A percentile compares a stretch with the other conserved stretches of the same genome.
Conservation (phyloP, 2,113 vertebrate genomes). For the Pica pica region DNA sequence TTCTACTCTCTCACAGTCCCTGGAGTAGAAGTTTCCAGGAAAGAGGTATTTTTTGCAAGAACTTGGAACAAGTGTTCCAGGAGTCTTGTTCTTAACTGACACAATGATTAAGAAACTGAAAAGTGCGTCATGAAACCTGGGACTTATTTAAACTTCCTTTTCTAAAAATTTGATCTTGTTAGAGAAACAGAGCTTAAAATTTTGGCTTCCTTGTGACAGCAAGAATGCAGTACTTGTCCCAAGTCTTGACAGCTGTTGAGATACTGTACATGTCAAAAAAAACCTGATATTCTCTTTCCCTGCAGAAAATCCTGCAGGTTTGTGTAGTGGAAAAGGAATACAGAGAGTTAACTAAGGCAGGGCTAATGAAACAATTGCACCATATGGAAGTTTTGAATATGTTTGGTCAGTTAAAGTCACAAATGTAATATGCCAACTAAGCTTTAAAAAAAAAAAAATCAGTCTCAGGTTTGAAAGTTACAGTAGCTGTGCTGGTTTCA, state of each 20-base stretch:
- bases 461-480: neutral
- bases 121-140: neutral
- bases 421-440: neutral
- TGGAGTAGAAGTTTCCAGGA: neutral
- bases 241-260: neutral
- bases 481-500: neutral
- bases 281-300: neutral
- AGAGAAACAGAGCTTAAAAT: neutral
- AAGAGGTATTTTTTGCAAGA: neutral
- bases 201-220: neutral
- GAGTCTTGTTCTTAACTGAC: neutral
- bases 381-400: neutral
- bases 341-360: neutral
- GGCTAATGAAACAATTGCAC: neutral
- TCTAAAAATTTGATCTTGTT: neutral
- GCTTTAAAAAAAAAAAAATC: neutral
- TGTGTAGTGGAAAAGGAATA: neutral
- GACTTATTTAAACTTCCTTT: neutral
- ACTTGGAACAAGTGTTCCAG: neutral
- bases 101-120: neutral
- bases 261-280: neutral
- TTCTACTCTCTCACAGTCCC: neutral
- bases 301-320: neutral
- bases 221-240: neutral
- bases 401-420: neutral